Base-by-base conservation (phyloP, 2,113 vertebrate species). In the Hipposideros armiger region DNA sequence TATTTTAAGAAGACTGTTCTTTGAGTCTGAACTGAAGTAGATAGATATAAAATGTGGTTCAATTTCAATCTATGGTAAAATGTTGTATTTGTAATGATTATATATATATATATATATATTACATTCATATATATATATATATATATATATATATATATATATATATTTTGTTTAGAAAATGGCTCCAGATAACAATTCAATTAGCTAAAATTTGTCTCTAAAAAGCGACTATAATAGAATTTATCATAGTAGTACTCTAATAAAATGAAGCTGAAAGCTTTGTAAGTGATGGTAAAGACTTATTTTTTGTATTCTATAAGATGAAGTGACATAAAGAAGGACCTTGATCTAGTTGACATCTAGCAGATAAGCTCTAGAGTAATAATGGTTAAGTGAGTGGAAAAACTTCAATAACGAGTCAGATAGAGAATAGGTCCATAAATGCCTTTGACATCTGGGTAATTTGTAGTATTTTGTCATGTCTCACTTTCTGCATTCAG, bases 91-190 rank as follows among this genome's bases (percentile, higher is more conserved):
- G 11, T 87, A n/a, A 54, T 83, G 24, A 89, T 42, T 36, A 11
- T 66, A 5, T 32, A 32, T 66, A 56, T 56, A 56, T 56, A 32
- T 73, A 60, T 26, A 66, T 62, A 56, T 20, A n/a, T 69, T 56
- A 11, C 2, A 50, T 50, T 11, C 13, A 50, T 50, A 50, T 50
- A 50, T 50, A 50, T 13, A 50, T 50, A 50, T 50, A 50, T 50
- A 50, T 50, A 50, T 50, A 50, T 50, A 50, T 56, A 56, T 56
- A 56, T 56, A 56, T 56, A 20, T 56, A 26, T 73, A 74, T 28
- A 74, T 62, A 56, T 20, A 36, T 69, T 60, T 81, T 95, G 5
- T 56, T 89, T 82, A 91, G 50, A 67, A 93, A 73, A 78, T 93
- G 5, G 16, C 1, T 52, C 22, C 50, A 86, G 36, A 52, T 66